Conservation (phyloP, 1,140 invertebrate species). For the Drosophila pandora region DNA sequence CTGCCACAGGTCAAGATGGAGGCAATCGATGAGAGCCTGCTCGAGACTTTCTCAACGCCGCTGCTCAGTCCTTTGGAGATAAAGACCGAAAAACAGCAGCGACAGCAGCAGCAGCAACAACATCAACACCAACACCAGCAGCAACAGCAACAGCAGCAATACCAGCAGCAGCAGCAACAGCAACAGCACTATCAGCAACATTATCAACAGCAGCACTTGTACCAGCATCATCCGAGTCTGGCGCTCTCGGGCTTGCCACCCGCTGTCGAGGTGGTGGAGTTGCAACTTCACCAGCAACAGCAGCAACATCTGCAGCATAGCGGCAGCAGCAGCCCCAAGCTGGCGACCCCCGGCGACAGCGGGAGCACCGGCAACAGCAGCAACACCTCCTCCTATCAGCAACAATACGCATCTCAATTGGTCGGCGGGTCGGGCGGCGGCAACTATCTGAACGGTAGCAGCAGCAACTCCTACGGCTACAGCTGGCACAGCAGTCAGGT, state of each 20-base stretch:
- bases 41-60: conserved; percentile 85
- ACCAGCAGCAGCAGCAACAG: conserved; percentile 63
- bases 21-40: conserved; percentile 86
- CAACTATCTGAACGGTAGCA: conserved; percentile 72
- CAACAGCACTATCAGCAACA: conserved; percentile 60
- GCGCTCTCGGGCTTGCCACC: conserved; percentile 64
- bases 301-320: conserved; percentile 49
- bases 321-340: conserved; percentile 65
- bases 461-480: conserved; percentile 68
- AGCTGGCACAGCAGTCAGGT: conserved; percentile 82
- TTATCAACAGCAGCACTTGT: conserved; percentile 74
- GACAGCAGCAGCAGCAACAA: conserved; percentile 80
- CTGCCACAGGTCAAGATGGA: conserved; percentile 89
- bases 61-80: conserved; percentile 90
- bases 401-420: conserved; percentile 82
- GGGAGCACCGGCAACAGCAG: conserved; percentile 59
- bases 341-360: conserved; percentile 59
- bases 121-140: conserved; percentile 59
- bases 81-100: conserved; percentile 86
- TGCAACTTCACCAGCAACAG: conserved; percentile 66
- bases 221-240: conserved; percentile 81
- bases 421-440: conserved; percentile 50
- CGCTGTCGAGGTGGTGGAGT: conserved; percentile 68
- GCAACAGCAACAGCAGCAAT: conserved; percentile 54
- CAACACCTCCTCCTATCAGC: conserved; percentile 82